Percentiles rank a stretch among this genome's conserved stretches.
Evolutionary conservation across 2,113 vertebrate genomes (phyloP).

Genomic region (Zapus hudsonius): DNA sequence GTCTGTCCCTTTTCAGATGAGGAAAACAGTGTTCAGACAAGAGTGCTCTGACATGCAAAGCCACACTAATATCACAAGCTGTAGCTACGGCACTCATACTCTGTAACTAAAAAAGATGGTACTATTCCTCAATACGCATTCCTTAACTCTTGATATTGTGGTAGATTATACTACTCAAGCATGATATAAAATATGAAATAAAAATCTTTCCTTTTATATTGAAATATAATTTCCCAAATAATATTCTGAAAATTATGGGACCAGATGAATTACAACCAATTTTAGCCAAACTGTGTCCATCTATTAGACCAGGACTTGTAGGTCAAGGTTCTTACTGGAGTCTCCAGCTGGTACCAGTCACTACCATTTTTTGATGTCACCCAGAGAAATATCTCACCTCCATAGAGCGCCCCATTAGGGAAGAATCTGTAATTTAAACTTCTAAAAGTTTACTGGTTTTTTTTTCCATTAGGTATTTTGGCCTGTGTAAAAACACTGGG

Average conservation of each 20-base stretch:
- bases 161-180: background rate
- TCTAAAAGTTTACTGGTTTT: background rate
- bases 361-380: background rate
- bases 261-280: background rate
- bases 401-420: background rate
- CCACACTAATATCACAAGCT: background rate
- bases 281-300: background rate
- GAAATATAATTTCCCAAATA: background rate
- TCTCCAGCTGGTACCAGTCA: background rate
- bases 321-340: background rate
- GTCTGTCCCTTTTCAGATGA: background rate
- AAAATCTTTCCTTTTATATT: background rate
- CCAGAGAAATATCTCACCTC: background rate
- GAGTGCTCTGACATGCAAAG: background rate
- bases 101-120: background rate
- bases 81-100: background rate
- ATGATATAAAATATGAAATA: background rate
- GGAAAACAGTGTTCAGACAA: background rate
- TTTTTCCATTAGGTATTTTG: background rate
- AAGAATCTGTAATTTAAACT: background rate
- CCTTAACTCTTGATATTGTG: background rate
- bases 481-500: background rate
- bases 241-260: background rate
- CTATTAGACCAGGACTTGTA: background rate
- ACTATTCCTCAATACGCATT: background rate